Base-by-base conservation (phyloP, 2,797 vertebrate species). In the Gymnopithys bicolor region DNA sequence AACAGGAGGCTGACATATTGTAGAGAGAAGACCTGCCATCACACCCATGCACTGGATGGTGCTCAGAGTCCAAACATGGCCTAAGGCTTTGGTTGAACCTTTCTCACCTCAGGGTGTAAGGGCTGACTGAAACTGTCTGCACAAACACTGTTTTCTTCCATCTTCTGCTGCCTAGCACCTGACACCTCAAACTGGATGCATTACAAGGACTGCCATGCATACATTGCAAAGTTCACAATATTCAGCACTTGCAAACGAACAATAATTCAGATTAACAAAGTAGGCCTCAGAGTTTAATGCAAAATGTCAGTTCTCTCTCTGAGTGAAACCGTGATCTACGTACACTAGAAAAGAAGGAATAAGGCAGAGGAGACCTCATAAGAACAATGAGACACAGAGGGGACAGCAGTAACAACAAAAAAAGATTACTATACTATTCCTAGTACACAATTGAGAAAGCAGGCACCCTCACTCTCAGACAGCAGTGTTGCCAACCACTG, bases 241-340 rank as follows among this genome's bases (percentile, higher is more conserved):
- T 70, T 74, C 76, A 78, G 37, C 43, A 51, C 58, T 86, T 90
- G n/a, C 60, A 94, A 84, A 91, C 67, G 68, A 87, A 60, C 53
- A 71, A 68, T 63, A 80, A 87, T 68, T 93, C 79, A 82, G 67
- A 90, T 73, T 89, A 85, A 85, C 59, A 83, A 80, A 93, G 39
- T 51, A 88, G 30, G 39, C 24, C 35, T 66, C 76, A 24, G 68
- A 63, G 30, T 66, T 55, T 75, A 86, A 68, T 77, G 35, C 22
- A 86, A 93, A 81, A 77, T 27, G 23, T 75, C 62, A 84, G 0
- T 88, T 85, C 30, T 70, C 17, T 76, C 46, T 58, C 60, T 21
- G 2, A 75, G n/a, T 33, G 37, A 66, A 91, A 68, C 46, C 55
- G 13, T n/a, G 39, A 35, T 75, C 62, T 45, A 67, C 2, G 4